A percentile compares a stretch with the other conserved stretches of the same genome.
phyloP scores from a whole-genome alignment of 2,888 invertebrate species.

The Drosophila robusta region DNA sequence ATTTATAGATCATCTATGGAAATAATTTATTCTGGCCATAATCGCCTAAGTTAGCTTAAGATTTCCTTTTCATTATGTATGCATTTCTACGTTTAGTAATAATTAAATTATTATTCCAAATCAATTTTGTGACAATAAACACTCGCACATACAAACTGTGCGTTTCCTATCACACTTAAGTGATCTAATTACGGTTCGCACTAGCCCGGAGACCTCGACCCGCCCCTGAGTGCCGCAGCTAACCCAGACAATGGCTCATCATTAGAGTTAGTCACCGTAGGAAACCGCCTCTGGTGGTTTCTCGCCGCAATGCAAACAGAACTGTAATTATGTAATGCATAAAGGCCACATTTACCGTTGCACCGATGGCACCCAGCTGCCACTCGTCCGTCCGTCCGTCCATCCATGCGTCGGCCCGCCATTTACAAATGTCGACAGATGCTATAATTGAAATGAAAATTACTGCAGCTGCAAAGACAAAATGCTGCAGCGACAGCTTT shows the following conservation, averaged over 20 bases:
- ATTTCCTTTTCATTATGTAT: no score
- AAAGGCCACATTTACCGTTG: slow-evolving; percentile 69
- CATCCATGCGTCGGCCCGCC: slow-evolving; percentile 5
- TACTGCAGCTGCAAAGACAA: slow-evolving; percentile 43
- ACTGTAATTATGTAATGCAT: slow-evolving; percentile 77
- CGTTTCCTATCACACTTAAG: slow-evolving; percentile 11
- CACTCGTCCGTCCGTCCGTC: slow-evolving; percentile 8
- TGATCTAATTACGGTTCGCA: slow-evolving; percentile 25
- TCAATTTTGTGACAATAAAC: no score
- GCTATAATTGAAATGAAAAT: slow-evolving; percentile 73
- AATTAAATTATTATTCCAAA: no score
- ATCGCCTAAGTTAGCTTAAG: no score
- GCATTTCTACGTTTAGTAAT: no score
- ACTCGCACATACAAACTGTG: no score
- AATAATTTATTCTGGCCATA: no score
- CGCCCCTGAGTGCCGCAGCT: background rate
- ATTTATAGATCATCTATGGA: no score
- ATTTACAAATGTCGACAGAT: slow-evolving; percentile 58
- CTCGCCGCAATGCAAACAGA: slow-evolving; percentile 68
- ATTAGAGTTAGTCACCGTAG: slow-evolving; percentile 38
- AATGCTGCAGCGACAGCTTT: slow-evolving; percentile 18
- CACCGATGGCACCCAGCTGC: slow-evolving; percentile 4
- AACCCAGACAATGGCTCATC: slow-evolving; percentile 66
- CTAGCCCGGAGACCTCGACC: no score
- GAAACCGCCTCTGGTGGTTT: slow-evolving; percentile 37